These are phyloP conservation scores for Lerema accius DNA, from an alignment of 1,140 invertebrate species.

Conservation along the genomic window DNA sequence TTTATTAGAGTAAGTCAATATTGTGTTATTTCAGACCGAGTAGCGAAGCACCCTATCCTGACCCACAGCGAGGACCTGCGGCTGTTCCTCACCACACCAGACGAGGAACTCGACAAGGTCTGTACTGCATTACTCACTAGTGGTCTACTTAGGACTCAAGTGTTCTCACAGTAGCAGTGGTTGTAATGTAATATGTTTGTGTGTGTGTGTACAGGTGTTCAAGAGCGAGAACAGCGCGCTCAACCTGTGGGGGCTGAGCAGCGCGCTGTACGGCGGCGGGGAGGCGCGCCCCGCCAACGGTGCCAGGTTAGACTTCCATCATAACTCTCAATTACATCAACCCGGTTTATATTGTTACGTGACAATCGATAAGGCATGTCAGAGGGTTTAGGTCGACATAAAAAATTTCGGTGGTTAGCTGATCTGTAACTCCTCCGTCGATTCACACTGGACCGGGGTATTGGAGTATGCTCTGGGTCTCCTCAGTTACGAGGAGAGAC, in stretches of 20 bases:
- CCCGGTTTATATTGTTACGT: too few species aligned
- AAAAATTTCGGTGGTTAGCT: too few species aligned
- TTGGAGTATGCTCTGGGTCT: too few species aligned
- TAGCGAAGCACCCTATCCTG: constrained; percentile 70
- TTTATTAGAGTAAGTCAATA: too few species aligned
- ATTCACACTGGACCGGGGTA: too few species aligned
- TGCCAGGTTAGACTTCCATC: constrained; percentile 55
- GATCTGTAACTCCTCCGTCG: too few species aligned
- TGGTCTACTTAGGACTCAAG: neutral
- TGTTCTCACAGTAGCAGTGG: neutral
- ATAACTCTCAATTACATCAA: too few species aligned
- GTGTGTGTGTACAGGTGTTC: constrained; percentile 58
- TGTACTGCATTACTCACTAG: neutral
- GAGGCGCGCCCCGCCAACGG: constrained; percentile 59
- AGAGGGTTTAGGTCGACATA: too few species aligned
- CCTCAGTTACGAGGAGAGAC: too few species aligned
- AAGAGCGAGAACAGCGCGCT: constrained; percentile 67
- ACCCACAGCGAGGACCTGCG: constrained; percentile 68
- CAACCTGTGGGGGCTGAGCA: constrained; percentile 67
- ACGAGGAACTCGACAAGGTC: constrained; percentile 72
- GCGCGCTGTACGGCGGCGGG: constrained; percentile 53
- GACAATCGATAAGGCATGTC: too few species aligned
- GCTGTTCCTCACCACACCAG: constrained; percentile 63
- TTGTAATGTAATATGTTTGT: too few species aligned
- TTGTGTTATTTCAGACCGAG: constrained; percentile 65